A percentile compares a stretch with the other conserved stretches of the same genome.
phyloP scores from a whole-genome alignment of 2,888 invertebrate genomes.

The Crepidodera aurea region DNA sequence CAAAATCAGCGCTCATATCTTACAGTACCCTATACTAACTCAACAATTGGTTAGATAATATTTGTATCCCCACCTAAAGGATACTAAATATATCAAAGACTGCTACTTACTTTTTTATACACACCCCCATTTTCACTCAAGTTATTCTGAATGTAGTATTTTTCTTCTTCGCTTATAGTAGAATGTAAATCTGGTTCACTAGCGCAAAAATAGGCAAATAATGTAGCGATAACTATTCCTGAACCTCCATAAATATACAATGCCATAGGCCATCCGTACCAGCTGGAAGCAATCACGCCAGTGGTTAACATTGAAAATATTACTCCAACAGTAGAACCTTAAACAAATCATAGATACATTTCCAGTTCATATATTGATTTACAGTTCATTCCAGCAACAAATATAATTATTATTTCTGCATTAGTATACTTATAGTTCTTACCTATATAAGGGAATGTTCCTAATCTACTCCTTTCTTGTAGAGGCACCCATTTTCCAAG shows the following conservation, averaged over 20 bases:
- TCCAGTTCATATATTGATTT: too few relatives aligned
- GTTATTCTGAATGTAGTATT: conserved; percentile 68
- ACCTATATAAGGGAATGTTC: conserved; percentile 71
- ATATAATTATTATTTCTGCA: too few relatives aligned
- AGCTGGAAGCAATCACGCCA: conserved; percentile 73
- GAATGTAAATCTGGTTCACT: conserved; percentile 70
- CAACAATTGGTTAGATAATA: too few relatives aligned
- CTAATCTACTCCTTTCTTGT: conserved; percentile 72
- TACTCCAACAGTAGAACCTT: conserved; percentile 44
- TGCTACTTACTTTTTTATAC: conserved; percentile 10
- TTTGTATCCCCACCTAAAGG: too few relatives aligned
- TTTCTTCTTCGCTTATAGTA: conserved; percentile 70
- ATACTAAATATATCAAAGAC: too few relatives aligned
- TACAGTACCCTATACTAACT: too few relatives aligned
- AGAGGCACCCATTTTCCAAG: conserved; percentile 80
- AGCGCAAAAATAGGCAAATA: conserved; percentile 70
- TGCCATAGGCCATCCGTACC: conserved; percentile 78
- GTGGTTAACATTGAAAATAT: conserved; percentile 68
- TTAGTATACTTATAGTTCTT: too few relatives aligned
- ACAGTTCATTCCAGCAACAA: too few relatives aligned
- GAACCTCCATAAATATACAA: conserved; percentile 76
- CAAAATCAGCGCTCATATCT: too few relatives aligned
- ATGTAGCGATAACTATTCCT: conserved; percentile 68
- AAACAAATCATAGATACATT: not conserved
- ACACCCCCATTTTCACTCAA: conserved; percentile 37